Evolutionary conservation across 2,888 invertebrate species (phyloP).

Genomic region (Chironomus riparius): DNA sequence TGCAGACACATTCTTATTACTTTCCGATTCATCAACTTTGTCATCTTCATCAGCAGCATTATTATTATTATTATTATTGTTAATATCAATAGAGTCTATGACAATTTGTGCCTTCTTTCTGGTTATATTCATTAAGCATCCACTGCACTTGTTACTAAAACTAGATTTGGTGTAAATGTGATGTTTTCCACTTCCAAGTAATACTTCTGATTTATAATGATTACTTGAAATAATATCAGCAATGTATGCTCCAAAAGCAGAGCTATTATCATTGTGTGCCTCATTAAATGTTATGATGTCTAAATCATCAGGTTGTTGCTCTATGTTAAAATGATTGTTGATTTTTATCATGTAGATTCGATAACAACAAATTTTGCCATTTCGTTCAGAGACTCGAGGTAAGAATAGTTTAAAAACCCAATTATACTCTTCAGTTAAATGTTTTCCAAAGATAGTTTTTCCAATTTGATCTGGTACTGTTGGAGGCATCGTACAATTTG

Average conservation of each 20-base stretch:
- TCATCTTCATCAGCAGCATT: conserved; percentile 24
- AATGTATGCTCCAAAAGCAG: conserved; percentile 62
- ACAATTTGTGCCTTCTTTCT: not conserved
- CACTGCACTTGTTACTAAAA: conserved; percentile 1
- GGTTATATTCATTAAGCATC: not conserved
- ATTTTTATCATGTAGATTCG: conserved; percentile 70
- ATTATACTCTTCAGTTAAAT: conserved; percentile 51
- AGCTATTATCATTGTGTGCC: conserved; percentile 56
- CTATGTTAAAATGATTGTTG: conserved; percentile 50
- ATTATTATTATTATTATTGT: no score
- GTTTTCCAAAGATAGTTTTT: conserved; percentile 50
- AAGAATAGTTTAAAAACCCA: conserved; percentile 67
- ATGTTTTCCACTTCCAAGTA: conserved; percentile 59
- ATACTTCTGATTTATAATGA: conserved; percentile 54
- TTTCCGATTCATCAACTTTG: conserved; percentile 1
- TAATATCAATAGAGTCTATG: not conserved
- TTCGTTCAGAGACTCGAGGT: conserved; percentile 71
- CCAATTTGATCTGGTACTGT: conserved; percentile 55
- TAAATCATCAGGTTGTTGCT: conserved; percentile 62
- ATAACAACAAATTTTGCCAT: conserved; percentile 82
- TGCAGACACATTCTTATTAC: not conserved
- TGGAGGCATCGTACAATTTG: conserved; percentile 60
- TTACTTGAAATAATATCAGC: conserved; percentile 75
- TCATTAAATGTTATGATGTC: conserved; percentile 62
- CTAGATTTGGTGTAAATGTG: conserved; percentile 27